phyloP scores from a whole-genome alignment of 2,888 invertebrate species.

The Osedax fenrisi region DNA sequence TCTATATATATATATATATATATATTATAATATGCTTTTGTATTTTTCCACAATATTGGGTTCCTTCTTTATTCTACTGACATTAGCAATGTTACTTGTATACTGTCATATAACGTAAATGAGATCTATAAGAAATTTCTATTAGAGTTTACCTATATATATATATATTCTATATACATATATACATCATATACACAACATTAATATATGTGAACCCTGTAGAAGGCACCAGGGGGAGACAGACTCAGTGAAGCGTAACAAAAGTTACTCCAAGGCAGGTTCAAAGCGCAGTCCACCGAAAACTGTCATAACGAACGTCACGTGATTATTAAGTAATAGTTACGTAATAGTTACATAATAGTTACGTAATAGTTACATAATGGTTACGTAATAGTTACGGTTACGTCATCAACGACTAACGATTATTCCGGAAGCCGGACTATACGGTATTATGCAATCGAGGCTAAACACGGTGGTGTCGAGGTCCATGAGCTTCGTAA shows the following conservation, averaged over 20 bases:
- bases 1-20: too few species aligned
- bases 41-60: too few species aligned
- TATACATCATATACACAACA: too few species aligned
- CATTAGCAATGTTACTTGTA: too few species aligned
- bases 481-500: background rate
- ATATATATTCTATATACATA: too few species aligned
- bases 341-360: background rate
- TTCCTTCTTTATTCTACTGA: too few species aligned
- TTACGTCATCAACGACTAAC: too few species aligned
- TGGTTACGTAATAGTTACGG: background rate
- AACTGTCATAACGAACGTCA: constrained; percentile 39
- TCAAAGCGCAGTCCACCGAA: constrained; percentile 45
- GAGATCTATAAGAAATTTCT: too few species aligned
- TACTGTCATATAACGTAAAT: too few species aligned
- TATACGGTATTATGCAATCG: background rate
- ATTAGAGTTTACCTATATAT: too few species aligned
- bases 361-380: background rate
- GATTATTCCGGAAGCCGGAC: background rate
- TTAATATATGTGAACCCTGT: too few species aligned
- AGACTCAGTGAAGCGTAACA: constrained; percentile 45
- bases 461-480: background rate
- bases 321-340: background rate
- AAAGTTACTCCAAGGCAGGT: constrained; percentile 48
- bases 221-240: constrained; percentile 49
- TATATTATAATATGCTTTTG: too few species aligned